A percentile compares a stretch with the other conserved stretches of the same genome.
Evolutionary conservation across 1,140 invertebrate genomes (phyloP).

Genomic region (Penaeus chinensis): DNA sequence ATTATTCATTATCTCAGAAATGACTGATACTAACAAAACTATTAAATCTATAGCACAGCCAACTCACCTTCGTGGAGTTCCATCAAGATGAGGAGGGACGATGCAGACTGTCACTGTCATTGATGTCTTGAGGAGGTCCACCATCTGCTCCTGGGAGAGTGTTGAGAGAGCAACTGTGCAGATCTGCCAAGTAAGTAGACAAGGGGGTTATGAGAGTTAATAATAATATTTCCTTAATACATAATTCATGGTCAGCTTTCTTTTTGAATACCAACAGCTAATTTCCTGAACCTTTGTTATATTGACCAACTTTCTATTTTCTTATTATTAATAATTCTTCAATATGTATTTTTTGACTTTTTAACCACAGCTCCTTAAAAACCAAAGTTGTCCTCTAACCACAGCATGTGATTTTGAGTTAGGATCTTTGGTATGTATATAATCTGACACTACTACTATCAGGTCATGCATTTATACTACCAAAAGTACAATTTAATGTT

Average conservation of each 20-base stretch:
- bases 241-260: background rate
- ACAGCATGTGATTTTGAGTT: too few relatives aligned
- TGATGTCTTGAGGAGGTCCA: constrained; percentile 91
- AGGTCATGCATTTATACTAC: too few relatives aligned
- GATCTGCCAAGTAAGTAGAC: constrained; percentile 71
- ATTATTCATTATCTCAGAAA: background rate
- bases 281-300: too few relatives aligned
- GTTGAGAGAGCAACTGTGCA: constrained; percentile 91
- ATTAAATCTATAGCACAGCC: constrained; percentile 50
- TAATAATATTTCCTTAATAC: background rate
- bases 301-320: too few relatives aligned
- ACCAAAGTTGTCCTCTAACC: too few relatives aligned
- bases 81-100: constrained; percentile 80
- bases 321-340: too few relatives aligned
- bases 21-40: background rate
- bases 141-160: constrained; percentile 92
- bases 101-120: constrained; percentile 85
- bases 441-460: too few relatives aligned
- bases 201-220: background rate
- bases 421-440: too few relatives aligned
- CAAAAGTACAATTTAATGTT: too few relatives aligned
- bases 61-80: constrained; percentile 72
- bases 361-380: too few relatives aligned
- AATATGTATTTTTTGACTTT: too few relatives aligned
- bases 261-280: too few relatives aligned